Percentiles rank a stretch among this genome's conserved stretches.
Evolutionary conservation across 30 jellyfish, hydroid and myxozoan species (phyloP).

Genomic region (Mastigias papua): DNA sequence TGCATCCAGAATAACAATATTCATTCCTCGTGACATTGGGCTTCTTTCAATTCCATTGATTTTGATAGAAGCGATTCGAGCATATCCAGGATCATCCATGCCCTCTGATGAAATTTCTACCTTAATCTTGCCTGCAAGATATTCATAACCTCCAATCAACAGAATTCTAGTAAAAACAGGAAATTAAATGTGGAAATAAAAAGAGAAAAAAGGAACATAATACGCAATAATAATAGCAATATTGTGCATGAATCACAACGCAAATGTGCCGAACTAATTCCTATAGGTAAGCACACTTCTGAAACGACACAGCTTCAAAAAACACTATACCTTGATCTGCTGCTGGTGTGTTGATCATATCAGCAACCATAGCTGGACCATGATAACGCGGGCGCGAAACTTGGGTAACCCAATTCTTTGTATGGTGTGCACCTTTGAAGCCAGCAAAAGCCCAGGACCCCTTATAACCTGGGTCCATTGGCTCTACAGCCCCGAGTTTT

Average conservation of each 20-base stretch:
- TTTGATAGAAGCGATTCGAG: constrained; percentile 85
- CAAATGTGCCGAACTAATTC: too few relatives aligned
- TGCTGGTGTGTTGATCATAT: constrained; percentile 95
- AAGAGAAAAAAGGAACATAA: too few relatives aligned
- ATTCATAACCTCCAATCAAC: background rate
- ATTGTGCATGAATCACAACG: too few relatives aligned
- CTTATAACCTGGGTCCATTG: constrained; percentile 84
- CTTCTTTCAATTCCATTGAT: constrained; percentile 89
- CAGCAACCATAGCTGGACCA: constrained; percentile 97
- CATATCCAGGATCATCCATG: constrained; percentile 83
- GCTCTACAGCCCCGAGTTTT: constrained; percentile 88
- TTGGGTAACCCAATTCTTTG: constrained; percentile 92
- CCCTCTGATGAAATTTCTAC: constrained; percentile 85
- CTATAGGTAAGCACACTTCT: too few relatives aligned
- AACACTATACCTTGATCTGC: constrained; percentile 87
- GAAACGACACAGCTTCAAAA: too few relatives aligned
- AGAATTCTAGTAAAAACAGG: background rate
- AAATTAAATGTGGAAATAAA: too few relatives aligned
- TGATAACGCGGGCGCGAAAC: constrained; percentile 88
- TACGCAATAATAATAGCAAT: too few relatives aligned
- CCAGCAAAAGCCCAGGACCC: constrained; percentile 98
- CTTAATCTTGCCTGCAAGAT: constrained; percentile 74
- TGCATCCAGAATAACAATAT: constrained; percentile 84
- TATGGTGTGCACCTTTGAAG: constrained; percentile 89
- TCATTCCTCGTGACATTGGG: constrained; percentile 89